Conservation (phyloP, 2,113 vertebrate species). For the Sylvia atricapilla region DNA sequence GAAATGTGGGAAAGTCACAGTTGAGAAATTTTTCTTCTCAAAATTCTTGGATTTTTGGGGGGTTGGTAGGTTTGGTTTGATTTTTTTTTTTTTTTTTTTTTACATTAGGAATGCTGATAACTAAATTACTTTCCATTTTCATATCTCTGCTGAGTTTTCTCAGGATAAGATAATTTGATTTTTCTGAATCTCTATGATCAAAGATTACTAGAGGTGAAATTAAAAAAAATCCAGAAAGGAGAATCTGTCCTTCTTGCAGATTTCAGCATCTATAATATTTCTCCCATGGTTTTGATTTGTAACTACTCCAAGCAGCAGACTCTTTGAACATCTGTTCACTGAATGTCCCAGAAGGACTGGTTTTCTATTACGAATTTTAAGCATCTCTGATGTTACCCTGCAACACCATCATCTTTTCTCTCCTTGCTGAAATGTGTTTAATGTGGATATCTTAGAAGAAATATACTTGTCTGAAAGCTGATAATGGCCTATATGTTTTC, state of each 20-base stretch:
- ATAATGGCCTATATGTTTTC: not conserved
- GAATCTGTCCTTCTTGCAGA: not conserved
- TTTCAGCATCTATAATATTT: not conserved
- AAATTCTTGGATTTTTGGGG: not conserved
- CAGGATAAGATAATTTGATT: not conserved
- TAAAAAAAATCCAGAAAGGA: not conserved
- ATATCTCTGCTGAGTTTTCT: not conserved
- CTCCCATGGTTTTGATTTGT: not conserved
- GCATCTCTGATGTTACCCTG: not conserved
- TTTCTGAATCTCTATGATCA: not conserved
- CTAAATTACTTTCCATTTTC: not conserved
- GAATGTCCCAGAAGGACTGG: not conserved
- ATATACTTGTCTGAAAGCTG: not conserved
- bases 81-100: not conserved
- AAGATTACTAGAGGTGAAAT: not conserved
- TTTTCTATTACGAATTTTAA: not conserved
- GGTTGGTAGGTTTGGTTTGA: not conserved
- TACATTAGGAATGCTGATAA: not conserved
- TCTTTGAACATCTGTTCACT: slow-evolving; percentile 29
- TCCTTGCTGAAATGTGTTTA: not conserved
- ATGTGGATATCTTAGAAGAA: not conserved
- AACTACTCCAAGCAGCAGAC: slow-evolving; percentile 3
- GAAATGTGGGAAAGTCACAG: not conserved
- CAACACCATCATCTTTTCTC: not conserved
- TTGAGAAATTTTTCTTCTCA: not conserved